Percentiles rank a stretch among this genome's conserved stretches.
Evolutionary conservation across 2,888 invertebrate genomes (phyloP).

Genomic region (Actias luna): DNA sequence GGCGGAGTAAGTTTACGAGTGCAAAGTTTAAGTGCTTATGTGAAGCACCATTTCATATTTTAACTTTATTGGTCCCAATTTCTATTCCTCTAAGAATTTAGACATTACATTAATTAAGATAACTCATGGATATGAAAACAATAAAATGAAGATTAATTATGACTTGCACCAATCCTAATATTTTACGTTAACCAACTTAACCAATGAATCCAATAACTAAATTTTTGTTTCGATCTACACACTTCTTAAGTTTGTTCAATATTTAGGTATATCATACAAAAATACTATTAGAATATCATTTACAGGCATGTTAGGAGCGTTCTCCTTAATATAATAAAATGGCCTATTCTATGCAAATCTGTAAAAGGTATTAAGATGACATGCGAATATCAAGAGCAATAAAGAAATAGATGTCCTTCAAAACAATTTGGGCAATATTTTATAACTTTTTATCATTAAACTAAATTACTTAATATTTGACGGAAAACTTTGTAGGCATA

Average conservation of each 20-base stretch:
- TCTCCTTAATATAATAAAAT: no score
- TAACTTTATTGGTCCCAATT: not conserved
- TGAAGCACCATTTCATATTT: not conserved
- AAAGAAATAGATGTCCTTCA: not conserved
- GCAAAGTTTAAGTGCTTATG: not conserved
- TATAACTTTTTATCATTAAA: not conserved
- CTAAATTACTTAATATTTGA: slow-evolving; percentile 7
- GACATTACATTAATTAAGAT: not conserved
- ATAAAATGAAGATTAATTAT: not conserved
- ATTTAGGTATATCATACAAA: no score
- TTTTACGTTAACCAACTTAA: not conserved
- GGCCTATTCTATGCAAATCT: not conserved
- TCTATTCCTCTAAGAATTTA: not conserved
- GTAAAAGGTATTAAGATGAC: not conserved
- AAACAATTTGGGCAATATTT: not conserved
- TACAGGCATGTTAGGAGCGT: no score
- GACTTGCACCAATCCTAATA: not conserved
- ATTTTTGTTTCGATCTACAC: not conserved
- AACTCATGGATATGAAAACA: not conserved
- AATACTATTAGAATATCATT: no score
- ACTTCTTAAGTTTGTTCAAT: no score
- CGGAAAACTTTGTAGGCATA: slow-evolving; percentile 17
- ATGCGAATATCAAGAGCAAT: not conserved
- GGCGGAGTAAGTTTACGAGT: not conserved
- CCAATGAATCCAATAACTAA: not conserved